Base-by-base conservation (phyloP, 1,140 invertebrate genomes). In the Nixonia krombeini region DNA sequence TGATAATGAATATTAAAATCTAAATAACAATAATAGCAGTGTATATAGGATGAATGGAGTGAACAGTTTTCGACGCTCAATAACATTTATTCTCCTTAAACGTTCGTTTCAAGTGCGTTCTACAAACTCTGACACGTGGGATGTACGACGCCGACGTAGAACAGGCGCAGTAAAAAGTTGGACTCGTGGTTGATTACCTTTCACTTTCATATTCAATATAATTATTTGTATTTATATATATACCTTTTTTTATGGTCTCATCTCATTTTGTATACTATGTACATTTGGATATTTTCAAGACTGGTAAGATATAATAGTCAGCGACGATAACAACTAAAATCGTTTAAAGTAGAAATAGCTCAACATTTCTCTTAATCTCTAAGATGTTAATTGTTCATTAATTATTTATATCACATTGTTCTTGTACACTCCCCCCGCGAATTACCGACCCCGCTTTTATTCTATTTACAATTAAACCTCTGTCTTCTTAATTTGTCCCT, bases 401-500 rank as follows among this genome's bases (percentile, higher is more conserved):
- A 78, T 83, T 79, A 77, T 58, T 81, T 83, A 81, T 85, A 85
- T 85, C 82, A 85, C 83, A 85, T 84, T 83, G 72, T 82, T 81
- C 72, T 71, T 79, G 74, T 80, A 78, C 74, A 77, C 70, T 73
- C 67, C 44, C 49, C 68, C 50, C 51, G 51, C 53, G 57, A 53
- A 33, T 53, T 58, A 56, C 62, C 63, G 58, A 72, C 70, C 31
- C 35, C 62, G 62, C 57, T 55, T 73, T 59, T 64, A 47, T 57
- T 52, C 8, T 66, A 66, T 63, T 13, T 66, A 71, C 63, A 66
- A 66, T 9, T 31, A 50, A 16, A 50, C 40, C 13, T 37, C 35
- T 37, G 1, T 47, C 25, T 1, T 7, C 17, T n/a, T 31, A 23
- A 25, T n/a, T n/a, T n/a, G n/a, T n/a, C n/a, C n/a, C n/a, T n/a